Percentiles rank a stretch among this genome's conserved stretches.
These are phyloP conservation scores for Caenorhabditis sp. DNA, from an alignment of 2,888 invertebrate species.

Conservation along the genomic window DNA sequence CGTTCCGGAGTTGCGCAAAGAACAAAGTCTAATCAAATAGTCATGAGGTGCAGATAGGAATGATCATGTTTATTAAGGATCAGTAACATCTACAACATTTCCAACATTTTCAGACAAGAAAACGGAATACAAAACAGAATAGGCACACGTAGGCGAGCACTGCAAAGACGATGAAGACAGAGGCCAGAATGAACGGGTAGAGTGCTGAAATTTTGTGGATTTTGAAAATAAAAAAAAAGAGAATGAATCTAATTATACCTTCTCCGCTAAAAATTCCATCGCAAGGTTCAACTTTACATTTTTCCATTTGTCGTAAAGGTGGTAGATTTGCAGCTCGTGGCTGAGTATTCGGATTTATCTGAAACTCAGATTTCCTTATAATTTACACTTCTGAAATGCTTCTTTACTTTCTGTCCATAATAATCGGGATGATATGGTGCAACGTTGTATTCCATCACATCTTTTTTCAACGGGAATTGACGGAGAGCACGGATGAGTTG, in stretches of 20 bases:
- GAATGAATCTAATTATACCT: background rate
- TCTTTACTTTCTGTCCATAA: background rate
- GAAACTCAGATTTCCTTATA: background rate
- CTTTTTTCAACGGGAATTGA: background rate
- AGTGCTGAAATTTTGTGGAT: slow-evolving; percentile 30
- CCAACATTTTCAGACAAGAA: slow-evolving; percentile 2
- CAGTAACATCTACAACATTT: slow-evolving; percentile 16
- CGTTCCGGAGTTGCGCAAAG: slow-evolving; percentile 48
- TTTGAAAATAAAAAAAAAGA: too few species aligned
- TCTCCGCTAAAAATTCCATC: background rate
- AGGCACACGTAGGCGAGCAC: slow-evolving; percentile 12
- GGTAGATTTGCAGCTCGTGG: background rate
- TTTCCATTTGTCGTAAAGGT: background rate
- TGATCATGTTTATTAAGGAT: slow-evolving; percentile 35
- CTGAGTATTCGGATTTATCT: background rate
- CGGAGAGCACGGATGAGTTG: background rate
- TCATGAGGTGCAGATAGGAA: slow-evolving; percentile 4
- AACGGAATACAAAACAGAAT: slow-evolving; percentile 29
- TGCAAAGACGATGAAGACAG: slow-evolving; percentile 9
- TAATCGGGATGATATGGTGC: slow-evolving; percentile 19
- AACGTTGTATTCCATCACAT: background rate
- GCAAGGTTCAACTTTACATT: background rate
- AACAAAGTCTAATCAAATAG: slow-evolving; percentile 44
- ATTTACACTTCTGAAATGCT: too few species aligned
- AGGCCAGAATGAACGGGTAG: slow-evolving; percentile 19